phyloP scores from a whole-genome alignment of 2,888 invertebrate genomes.

The Ornithoptera alexandrae region DNA sequence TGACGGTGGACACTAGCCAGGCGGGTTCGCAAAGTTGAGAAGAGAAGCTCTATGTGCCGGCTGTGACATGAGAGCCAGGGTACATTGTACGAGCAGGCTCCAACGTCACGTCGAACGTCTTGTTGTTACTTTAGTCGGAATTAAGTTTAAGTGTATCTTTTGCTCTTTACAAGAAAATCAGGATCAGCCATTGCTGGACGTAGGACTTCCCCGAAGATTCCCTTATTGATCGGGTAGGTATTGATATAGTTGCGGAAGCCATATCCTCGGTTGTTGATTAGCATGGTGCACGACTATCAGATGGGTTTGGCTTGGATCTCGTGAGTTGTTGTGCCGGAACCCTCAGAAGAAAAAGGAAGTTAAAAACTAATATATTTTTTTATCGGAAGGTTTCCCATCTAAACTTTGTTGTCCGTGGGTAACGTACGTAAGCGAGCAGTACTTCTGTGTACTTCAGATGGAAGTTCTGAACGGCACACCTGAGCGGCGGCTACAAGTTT shows the following conservation, averaged over 20 bases:
- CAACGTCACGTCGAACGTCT: background rate
- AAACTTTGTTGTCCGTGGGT: background rate
- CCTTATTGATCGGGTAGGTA: too few relatives aligned
- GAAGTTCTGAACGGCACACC: background rate
- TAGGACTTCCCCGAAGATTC: too few relatives aligned
- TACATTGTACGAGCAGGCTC: background rate
- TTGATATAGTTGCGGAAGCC: too few relatives aligned
- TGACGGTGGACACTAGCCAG: too few relatives aligned
- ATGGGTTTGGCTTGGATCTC: too few relatives aligned
- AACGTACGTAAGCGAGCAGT: background rate
- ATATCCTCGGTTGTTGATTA: too few relatives aligned
- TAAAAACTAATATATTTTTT: background rate
- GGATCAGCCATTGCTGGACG: too few relatives aligned
- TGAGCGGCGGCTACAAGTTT: slow-evolving; percentile 9
- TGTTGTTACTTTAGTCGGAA: background rate
- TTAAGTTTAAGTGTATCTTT: background rate
- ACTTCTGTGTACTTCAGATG: background rate
- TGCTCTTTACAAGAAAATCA: too few relatives aligned
- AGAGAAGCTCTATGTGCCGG: background rate
- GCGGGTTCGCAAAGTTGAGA: background rate
- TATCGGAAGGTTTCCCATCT: background rate
- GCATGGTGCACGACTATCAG: too few relatives aligned
- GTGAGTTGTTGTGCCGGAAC: too few relatives aligned
- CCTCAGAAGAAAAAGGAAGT: background rate
- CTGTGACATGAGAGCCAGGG: background rate